These are phyloP conservation scores for Mylabris phalerata DNA, from an alignment of 1,140 invertebrate genomes.

Conservation along the genomic window DNA sequence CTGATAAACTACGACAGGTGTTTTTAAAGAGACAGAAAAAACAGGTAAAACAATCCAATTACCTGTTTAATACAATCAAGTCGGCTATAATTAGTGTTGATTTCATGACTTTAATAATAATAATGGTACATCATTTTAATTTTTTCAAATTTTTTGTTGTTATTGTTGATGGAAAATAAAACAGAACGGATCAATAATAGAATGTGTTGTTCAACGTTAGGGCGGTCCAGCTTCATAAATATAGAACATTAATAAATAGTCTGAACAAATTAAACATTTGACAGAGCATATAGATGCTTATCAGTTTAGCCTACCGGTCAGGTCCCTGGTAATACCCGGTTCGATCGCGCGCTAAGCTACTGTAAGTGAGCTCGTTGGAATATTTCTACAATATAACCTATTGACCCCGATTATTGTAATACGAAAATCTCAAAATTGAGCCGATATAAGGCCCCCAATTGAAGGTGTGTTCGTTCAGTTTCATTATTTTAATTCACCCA, in stretches of 20 bases:
- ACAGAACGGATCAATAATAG: not conserved
- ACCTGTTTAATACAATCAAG: no score
- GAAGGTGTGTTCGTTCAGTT: no score
- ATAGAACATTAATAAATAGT: slow-evolving; percentile 38
- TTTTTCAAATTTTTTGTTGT: no score
- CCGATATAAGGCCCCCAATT: no score
- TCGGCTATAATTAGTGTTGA: no score
- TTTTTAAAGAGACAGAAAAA: no score
- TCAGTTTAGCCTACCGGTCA: slow-evolving; percentile 25
- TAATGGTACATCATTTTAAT: no score
- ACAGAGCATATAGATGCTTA: slow-evolving; percentile 35
- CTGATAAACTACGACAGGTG: no score
- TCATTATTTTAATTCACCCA: no score
- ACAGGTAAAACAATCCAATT: no score
- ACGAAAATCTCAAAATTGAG: no score
- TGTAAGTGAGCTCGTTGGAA: slow-evolving; percentile 7
- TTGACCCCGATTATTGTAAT: slow-evolving; percentile 11
- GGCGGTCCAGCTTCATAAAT: slow-evolving; percentile 31
- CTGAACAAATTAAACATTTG: slow-evolving; percentile 38
- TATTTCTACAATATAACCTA: not conserved
- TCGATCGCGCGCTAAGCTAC: slow-evolving; percentile 21
- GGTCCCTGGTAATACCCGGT: slow-evolving; percentile 22
- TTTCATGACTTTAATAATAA: not conserved
- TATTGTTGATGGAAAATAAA: no score
- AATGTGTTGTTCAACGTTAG: slow-evolving; percentile 21